Base-by-base conservation (phyloP, 2,797 vertebrate genomes). In the Scomberomorus guttatus region DNA sequence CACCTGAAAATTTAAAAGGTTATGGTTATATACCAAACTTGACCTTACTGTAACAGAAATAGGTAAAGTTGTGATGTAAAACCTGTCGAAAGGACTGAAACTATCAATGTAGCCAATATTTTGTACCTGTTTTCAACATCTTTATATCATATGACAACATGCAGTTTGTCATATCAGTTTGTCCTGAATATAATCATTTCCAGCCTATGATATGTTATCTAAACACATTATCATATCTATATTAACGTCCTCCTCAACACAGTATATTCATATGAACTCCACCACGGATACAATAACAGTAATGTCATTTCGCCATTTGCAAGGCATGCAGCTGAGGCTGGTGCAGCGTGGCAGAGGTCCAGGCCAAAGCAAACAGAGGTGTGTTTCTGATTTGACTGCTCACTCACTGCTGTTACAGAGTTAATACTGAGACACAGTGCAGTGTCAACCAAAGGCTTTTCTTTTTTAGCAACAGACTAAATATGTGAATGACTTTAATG, bases 361-460 rank as follows among this genome's bases (percentile, higher is more conserved):
- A 71, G 87, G 76, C 75, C 82, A 92, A 82, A 83, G 82, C 87
- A 92, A 92, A 93, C 90, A 92, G 82, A 91, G 91, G 91, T 91
- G 92, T 93, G 92, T 91, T 88, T 80, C 80, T 84, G 77, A 87
- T 90, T 84, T 86, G 79, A 84, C 81, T 84, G 74, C 63, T 81
- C 46, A 4, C 65, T 63, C 75, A 2, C 57, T 15, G 80, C 75
- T 66, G 48, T 55, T 69, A 81, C 74, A 55, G 55, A 71, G 50
- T 73, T 82, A 54, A 81, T 3, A 54, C 51, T 24, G 25, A 44
- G 5, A 75, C 48, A 65, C 46, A 6, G 14, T 0, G 34, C 51
- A 44, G 22, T 1, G 72, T 24, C 5, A 2, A 44, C 50, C 44
- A 37, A 46, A 52, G 6, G 9, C 5, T 2, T 58, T 2, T 2